phyloP scores from a whole-genome alignment of 2,888 invertebrate genomes.

The Cheilosia grossa region DNA sequence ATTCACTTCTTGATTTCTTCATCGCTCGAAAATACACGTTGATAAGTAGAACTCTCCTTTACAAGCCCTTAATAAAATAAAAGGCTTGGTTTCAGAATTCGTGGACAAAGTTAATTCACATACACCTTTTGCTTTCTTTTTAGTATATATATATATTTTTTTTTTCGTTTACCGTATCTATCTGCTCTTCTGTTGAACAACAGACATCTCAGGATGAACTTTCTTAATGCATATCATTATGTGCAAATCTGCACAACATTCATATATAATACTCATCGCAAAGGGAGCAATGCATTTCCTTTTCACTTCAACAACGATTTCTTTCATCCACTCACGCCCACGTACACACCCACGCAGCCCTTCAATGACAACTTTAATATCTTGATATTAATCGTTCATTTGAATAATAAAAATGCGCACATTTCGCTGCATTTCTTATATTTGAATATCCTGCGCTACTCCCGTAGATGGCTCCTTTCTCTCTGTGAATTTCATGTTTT shows the following conservation, averaged over 20 bases:
- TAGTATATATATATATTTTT: neutral
- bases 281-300: slow-evolving; percentile 15
- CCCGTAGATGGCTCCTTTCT: slow-evolving; percentile 19
- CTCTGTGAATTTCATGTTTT: slow-evolving; percentile 38
- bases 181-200: too few species aligned
- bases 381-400: slow-evolving; percentile 70
- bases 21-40: too few species aligned
- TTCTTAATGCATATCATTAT: neutral
- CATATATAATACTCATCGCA: slow-evolving; percentile 3
- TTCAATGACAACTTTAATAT: slow-evolving; percentile 64
- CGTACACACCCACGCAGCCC: slow-evolving; percentile 1
- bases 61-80: too few species aligned
- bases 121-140: too few species aligned
- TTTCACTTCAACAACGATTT: neutral
- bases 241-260: neutral
- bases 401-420: slow-evolving; percentile 66
- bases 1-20: too few species aligned
- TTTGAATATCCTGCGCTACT: slow-evolving; percentile 46
- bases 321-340: neutral
- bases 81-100: too few species aligned
- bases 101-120: too few species aligned
- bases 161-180: neutral
- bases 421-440: slow-evolving; percentile 55
- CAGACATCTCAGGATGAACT: neutral
- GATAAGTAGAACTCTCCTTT: too few species aligned